Base-by-base conservation (phyloP, 2,888 invertebrate species). In the Acrocera orbiculus region DNA sequence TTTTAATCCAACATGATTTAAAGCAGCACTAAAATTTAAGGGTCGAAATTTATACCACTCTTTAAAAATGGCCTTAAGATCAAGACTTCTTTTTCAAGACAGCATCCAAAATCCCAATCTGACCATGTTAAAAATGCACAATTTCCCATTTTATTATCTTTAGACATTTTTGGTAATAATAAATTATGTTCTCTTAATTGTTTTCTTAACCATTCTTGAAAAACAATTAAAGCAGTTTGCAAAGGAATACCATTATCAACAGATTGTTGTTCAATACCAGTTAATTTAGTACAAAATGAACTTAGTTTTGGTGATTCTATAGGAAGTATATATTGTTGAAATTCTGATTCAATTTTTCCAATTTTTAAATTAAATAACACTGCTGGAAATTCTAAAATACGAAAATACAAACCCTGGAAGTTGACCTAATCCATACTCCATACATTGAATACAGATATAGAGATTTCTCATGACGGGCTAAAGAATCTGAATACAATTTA, bases 371-470 rank as follows among this genome's bases (percentile, higher is more conserved):
- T 66, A 20, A 69, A 53, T 26, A 73, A 50, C 14, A 73, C 66
- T 7, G 69, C 70, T 14, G 73, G 68, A 48, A 73, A 73, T 53
- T 73, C 73, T 58, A 63, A n/a, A n/a, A n/a, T n/a, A n/a, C n/a
- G n/a, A n/a, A n/a, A n/a, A n/a, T n/a, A n/a, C n/a, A n/a, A n/a
- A n/a, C n/a, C n/a, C n/a, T n/a, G n/a, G n/a, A n/a, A n/a, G n/a
- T n/a, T n/a, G n/a, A n/a, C n/a, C n/a, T n/a, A n/a, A n/a, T n/a
- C n/a, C n/a, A n/a, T n/a, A n/a, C n/a, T n/a, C n/a, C n/a, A n/a
- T n/a, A n/a, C n/a, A n/a, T n/a, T n/a, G n/a, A n/a, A n/a, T n/a
- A n/a, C n/a, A n/a, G n/a, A n/a, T n/a, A n/a, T n/a, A n/a, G n/a
- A n/a, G n/a, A n/a, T n/a, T n/a, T n/a, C n/a, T n/a, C n/a, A n/a